Percentiles rank a stretch among this genome's conserved stretches.
Evolutionary conservation across 2,797 vertebrate genomes (phyloP).

Genomic region (Perodicticus potto): DNA sequence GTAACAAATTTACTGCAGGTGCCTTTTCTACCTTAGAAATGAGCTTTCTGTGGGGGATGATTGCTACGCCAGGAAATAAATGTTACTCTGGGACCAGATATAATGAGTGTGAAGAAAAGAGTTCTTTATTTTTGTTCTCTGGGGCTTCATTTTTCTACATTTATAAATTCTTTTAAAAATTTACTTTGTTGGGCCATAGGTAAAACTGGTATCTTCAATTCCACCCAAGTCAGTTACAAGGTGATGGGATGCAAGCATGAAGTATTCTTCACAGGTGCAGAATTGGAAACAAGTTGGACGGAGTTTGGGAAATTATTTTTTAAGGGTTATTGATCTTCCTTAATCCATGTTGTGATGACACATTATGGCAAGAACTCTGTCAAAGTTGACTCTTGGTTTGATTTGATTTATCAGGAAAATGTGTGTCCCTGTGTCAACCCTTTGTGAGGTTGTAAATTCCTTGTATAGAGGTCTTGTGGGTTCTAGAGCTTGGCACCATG

Average conservation of each 20-base stretch:
- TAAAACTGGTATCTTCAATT: conserved; percentile 14
- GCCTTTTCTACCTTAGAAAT: neutral
- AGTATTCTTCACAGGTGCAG: neutral
- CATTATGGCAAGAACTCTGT: neutral
- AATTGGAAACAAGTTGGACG: conserved; percentile 8
- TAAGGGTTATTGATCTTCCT: neutral
- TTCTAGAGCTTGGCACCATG: conserved; percentile 24
- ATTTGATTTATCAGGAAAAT: conserved; percentile 5
- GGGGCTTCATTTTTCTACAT: neutral
- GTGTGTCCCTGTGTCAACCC: neutral
- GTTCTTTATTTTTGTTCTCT: conserved; percentile 29
- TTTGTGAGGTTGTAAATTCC: neutral
- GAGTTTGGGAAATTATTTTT: neutral
- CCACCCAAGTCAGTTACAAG: neutral
- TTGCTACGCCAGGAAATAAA: neutral
- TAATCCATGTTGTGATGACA: neutral
- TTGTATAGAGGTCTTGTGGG: neutral
- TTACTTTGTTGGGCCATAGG: neutral
- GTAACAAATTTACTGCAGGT: neutral
- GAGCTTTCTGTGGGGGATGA: neutral
- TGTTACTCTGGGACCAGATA: neutral
- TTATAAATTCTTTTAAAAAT: conserved; percentile 25
- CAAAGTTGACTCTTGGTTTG: neutral
- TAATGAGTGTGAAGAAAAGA: neutral
- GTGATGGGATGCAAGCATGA: neutral